Base-by-base conservation (phyloP, 2,888 invertebrate genomes). In the Drosophila stalkeri region DNA sequence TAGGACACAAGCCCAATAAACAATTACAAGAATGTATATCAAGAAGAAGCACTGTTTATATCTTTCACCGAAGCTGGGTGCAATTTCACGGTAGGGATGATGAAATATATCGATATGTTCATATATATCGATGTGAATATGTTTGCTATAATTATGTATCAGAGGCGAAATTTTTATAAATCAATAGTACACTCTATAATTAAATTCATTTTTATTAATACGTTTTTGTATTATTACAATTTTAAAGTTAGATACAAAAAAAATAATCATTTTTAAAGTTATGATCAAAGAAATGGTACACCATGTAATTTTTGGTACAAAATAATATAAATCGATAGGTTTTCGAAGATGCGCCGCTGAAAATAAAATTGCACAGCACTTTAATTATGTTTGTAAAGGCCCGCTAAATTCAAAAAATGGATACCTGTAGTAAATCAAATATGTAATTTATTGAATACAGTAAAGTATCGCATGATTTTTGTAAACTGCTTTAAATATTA, bases 381-480 rank as follows among this genome's bases (percentile, higher is more conserved):
- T 18, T 43, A 9, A 14, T 12, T 6, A 11, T 16, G 0, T 35
- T 11, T 23, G 7, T 0, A 1, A n/a, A 4, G 0, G 16, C 16
- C 43, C 67, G 67, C 59, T 5, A 49, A 60, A 63, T 77, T 76
- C 2, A 68, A 78, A 64, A 20, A 9, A 8, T 11, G 8, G n/a
- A 33, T 2, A 49, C 5, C 3, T 33, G 16, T 62, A 61, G 18
- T 75, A 66, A 77, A 80, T 73, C 49, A 77, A 80, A 69, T 73
- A 77, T 77, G 51, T 72, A 60, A 66, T 81, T 81, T 85, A 85
- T 85, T 85, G 85, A 85, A 85, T 85, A 85, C 85, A 85, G 89
- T 85, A 85, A 85, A 85, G 74, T 85, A 87, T 89, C 80, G 81
- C 79, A 89, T 84, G 82, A 72, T 86, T 86, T 79, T 46, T 88